Evolutionary conservation across 2,888 invertebrate species (phyloP), one percentile per base, ranked within the genome.

Genomic region (Lumbricus terrestris): DNA sequence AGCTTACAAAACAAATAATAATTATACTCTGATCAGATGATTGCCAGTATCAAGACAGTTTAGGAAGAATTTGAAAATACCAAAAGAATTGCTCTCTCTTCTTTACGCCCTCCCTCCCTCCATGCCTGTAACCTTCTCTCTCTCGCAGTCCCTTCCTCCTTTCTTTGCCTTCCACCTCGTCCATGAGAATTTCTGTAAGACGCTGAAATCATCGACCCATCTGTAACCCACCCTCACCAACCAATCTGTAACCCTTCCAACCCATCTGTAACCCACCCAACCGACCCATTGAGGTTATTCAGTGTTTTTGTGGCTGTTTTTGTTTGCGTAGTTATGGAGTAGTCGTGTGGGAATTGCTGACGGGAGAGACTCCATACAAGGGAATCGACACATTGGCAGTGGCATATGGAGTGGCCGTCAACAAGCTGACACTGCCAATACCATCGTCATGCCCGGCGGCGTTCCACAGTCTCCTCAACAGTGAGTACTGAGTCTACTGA

Each of bases 331-430:
- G 96, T 94, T 99, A 98, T 95, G 98, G 98, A 91, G 98, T 99
- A 90, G 96, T 99, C 90, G 96, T 99, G 35, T 99, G 99, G 99
- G 98, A 99, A 95, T 96, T 99, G 91, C 96, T 99, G 92, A 99
- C 98, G 4, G 98, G 98, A 47, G 98, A 99, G 96, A 98, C 97
- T 29, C 98, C 99, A 5, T 99, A 99, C 95, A 98, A 98, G 95
- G 98, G 98, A 90, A 98, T 99, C 94, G 98, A 99, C 96, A 97
- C 98, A 88, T 96, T 98, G 92, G 98, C 98, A n/a, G 98, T 99
- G 91, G 98, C 98, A 11, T 99, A 98, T 95, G 98, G 98, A 88
- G 98, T 99, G 89, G 99, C 98, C 88, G 97, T 98, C 93, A 98
- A 98, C 96, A 98, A 98, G 95, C 96, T 99, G 90, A 98, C 98